These are phyloP conservation scores for Drosophila carrolli DNA, from an alignment of 1,140 invertebrate genomes.

Conservation along the genomic window DNA sequence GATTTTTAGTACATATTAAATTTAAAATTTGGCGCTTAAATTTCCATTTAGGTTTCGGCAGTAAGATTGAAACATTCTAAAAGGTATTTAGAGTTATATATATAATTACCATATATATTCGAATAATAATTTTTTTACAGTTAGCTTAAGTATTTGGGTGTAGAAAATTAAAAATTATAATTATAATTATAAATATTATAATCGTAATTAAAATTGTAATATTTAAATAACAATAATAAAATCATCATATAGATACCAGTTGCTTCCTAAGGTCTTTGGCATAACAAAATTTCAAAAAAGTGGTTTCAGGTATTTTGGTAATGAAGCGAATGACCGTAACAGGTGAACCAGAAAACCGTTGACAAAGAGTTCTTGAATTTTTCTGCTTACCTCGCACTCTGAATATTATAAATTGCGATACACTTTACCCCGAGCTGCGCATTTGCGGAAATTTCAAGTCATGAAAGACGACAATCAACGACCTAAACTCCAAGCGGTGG, in stretches of 20 bases:
- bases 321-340: slow-evolving; percentile 20
- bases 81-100: no score
- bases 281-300: slow-evolving; percentile 7
- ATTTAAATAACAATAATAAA: background rate
- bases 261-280: slow-evolving; percentile 32
- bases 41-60: no score
- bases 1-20: no score
- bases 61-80: no score
- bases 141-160: no score
- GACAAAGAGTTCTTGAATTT: slow-evolving; percentile 53
- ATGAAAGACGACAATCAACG: slow-evolving; percentile 48
- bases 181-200: no score
- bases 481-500: slow-evolving; percentile 34
- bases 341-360: slow-evolving; percentile 15
- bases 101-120: no score
- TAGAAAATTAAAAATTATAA: no score
- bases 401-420: slow-evolving; percentile 58
- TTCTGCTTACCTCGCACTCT: slow-evolving; percentile 60
- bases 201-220: no score
- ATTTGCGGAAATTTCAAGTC: slow-evolving; percentile 50
- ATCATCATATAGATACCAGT: background rate
- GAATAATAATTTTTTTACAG: no score
- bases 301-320: slow-evolving; percentile 39
- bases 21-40: background rate
- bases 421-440: slow-evolving; percentile 33